Evolutionary conservation across 2,113 vertebrate species (phyloP), one percentile per base, ranked within the genome.

Genomic region (Cygnus buccinator): DNA sequence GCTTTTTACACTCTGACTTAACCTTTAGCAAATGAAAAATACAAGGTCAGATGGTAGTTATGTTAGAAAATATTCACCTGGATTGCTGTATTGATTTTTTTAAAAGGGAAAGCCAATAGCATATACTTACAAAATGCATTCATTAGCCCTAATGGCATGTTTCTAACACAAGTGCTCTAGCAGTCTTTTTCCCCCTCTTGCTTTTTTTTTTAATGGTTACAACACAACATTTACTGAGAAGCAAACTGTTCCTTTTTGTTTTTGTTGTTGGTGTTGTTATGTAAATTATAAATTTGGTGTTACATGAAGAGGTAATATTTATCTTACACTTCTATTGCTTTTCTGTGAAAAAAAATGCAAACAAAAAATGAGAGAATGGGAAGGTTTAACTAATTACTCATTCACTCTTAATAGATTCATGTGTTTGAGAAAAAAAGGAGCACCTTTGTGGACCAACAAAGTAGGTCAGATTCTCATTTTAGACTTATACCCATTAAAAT

Each of bases 21-120:
- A 88, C 91, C 91, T 95, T 96, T 89, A 95, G 84, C 94, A 97
- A 96, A 96, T 97, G 96, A 97, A 97, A 97, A 98, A 97, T 86
- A 83, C 74, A 72, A 94, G 84, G 91, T 93, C 94, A 98, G 96
- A 97, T 97, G 78, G 96, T 96, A 97, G 89, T 98, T 97, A 97
- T 96, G 92, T 97, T 94, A 95, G 93, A 98, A 98, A 98, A 97
- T 94, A 98, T 92, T 97, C 82, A 96, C 94, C 91, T 97, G 93
- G 83, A 97, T 98, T 97, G 94, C 93, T 93, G 90, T 97, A 98
- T 98, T 98, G 97, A 98, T 98, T 97, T 17, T 94, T 93, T 87
- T 85, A 87, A 97, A 52, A 97, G 95, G 94, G 94, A 94, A 96
- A 98, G 75, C 94, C 96, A 97, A 97, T 97, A 97, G 89, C 70